These are phyloP conservation scores for Trypoxylon attenuatum DNA, from an alignment of 2,888 invertebrate genomes.

Conservation along the genomic window DNA sequence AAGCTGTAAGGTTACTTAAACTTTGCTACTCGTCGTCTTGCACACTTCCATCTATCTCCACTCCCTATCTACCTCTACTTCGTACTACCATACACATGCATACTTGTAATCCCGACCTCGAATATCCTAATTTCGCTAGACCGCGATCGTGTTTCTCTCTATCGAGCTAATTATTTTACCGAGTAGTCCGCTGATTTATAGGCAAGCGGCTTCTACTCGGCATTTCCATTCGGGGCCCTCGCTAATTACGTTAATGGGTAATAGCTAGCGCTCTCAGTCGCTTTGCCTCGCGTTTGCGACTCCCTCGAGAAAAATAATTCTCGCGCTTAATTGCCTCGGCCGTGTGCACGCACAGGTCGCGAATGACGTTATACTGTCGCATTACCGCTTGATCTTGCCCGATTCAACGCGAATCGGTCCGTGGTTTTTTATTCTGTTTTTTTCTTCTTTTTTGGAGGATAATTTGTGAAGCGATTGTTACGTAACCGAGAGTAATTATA, in stretches of 20 bases:
- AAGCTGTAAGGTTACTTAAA: neutral
- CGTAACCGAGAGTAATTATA: too few relatives aligned
- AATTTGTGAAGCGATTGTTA: too few relatives aligned
- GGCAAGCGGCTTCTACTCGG: neutral
- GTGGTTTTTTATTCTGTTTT: too few relatives aligned
- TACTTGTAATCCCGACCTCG: neutral
- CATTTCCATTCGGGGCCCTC: neutral
- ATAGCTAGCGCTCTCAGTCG: too few relatives aligned
- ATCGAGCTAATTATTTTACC: neutral
- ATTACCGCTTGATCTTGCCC: too few relatives aligned
- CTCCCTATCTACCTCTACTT: neutral
- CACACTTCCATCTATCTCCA: neutral
- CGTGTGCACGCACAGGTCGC: too few relatives aligned
- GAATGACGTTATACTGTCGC: too few relatives aligned
- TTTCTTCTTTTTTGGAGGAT: too few relatives aligned
- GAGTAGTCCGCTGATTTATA: neutral
- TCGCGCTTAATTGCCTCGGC: neutral
- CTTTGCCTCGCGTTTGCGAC: too few relatives aligned
- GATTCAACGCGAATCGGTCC: too few relatives aligned
- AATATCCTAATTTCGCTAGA: neutral
- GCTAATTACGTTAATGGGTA: neutral
- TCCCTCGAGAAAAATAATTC: neutral
- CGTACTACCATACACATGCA: too few relatives aligned
- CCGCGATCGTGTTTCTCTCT: neutral
- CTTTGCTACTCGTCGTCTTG: neutral